Percentiles rank a stretch among this genome's conserved stretches.
Conservation (phyloP, 1,140 invertebrate genomes). For the Pogonomyrmex barbatus region DNA sequence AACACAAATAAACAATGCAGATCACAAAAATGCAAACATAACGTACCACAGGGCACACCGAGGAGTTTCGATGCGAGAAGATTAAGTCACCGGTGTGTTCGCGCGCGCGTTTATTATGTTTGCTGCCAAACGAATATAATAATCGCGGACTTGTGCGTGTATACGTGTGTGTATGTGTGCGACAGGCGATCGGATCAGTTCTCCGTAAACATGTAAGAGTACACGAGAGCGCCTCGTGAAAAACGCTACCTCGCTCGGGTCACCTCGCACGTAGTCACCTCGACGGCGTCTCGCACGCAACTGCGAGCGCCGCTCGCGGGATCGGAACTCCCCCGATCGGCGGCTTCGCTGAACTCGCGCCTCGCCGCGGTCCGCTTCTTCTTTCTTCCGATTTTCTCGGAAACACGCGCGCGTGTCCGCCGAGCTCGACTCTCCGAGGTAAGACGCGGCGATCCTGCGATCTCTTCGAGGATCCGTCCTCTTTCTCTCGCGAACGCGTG, state of each 20-base stretch:
- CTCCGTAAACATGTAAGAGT: not conserved
- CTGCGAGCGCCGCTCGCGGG: constrained; percentile 17
- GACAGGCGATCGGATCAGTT: not conserved
- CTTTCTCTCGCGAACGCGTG: not conserved
- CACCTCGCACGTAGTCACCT: not conserved
- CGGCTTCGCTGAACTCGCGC: not conserved
- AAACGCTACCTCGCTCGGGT: not conserved
- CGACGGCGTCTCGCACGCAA: constrained; percentile 38
- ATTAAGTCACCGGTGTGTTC: not conserved
- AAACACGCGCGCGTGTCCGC: not conserved
- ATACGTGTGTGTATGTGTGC: too few species aligned
- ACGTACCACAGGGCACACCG: constrained; percentile 10
- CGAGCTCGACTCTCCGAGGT: not conserved
- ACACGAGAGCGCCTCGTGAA: not conserved
- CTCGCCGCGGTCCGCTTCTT: not conserved
- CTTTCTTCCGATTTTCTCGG: constrained; percentile 28
- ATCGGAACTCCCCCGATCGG: constrained; percentile 35
- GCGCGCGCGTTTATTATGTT: not conserved
- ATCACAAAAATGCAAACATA: not conserved
- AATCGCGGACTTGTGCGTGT: too few species aligned
- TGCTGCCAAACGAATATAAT: too few species aligned
- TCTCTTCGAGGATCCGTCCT: too few species aligned
- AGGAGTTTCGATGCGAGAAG: not conserved
- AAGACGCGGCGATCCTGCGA: not conserved
- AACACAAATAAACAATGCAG: not conserved